These are phyloP conservation scores for Reticulitermes speratus DNA, from an alignment of 1,140 invertebrate species.

Conservation along the genomic window DNA sequence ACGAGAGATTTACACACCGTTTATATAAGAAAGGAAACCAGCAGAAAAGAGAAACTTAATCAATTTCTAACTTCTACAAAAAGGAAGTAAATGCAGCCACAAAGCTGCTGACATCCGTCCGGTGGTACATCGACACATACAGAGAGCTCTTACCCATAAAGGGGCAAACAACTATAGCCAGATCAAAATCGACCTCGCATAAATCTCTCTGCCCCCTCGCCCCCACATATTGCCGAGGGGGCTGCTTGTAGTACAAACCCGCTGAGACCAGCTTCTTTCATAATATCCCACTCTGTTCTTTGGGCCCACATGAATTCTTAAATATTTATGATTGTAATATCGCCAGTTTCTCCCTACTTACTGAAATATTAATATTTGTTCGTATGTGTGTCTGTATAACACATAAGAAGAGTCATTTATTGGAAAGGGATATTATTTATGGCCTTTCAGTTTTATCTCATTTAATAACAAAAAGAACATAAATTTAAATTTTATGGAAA, in stretches of 20 bases:
- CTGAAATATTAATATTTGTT: conserved; percentile 6
- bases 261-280: neutral
- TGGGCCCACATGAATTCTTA: neutral
- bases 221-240: neutral
- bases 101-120: neutral
- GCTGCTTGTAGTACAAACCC: too few relatives aligned
- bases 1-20: too few relatives aligned
- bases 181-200: neutral
- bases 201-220: neutral
- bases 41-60: neutral
- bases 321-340: conserved; percentile 2
- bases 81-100: neutral
- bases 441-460: too few relatives aligned
- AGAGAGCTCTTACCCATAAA: neutral
- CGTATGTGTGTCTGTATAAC: neutral
- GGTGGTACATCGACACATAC: neutral
- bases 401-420: too few relatives aligned
- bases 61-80: neutral
- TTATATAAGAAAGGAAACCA: too few relatives aligned
- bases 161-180: neutral
- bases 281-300: neutral
- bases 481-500: too few relatives aligned
- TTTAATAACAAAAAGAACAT: too few relatives aligned
- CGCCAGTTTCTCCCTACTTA: neutral
- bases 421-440: too few relatives aligned